Evolutionary conservation across 23 tunicate genomes (phyloP), one percentile per base, ranked within the genome.

Genomic region (Trididemnum clinides): DNA sequence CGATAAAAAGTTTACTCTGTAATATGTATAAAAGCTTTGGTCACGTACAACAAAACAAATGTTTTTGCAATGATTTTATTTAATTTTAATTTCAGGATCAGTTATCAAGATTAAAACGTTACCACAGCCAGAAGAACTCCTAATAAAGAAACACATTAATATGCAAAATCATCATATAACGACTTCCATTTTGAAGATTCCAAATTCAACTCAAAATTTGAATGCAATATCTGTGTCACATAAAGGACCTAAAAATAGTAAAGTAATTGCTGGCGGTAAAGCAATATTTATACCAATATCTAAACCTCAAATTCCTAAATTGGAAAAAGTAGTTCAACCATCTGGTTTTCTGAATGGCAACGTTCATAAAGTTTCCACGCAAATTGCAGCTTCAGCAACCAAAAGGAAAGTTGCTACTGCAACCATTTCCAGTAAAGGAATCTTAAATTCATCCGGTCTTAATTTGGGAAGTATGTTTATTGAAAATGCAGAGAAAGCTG

Each of bases 401-500:
- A 35, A 63, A 20, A 22, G 26, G 21, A 71, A 26, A 18, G 30
- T 26, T n/a, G 3, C 30, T 10, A 33, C 38, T 33, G 1, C n/a
- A 7, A 32, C 73, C 74, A 33, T 28, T 5, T 15, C 32, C 15
- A 35, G 26, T 75, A 33, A 31, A 21, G 2, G 6, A 4, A 10
- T 34, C 19, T 64, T 2, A 2, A 33, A 64, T 34, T 19, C 80
- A 38, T 39, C 57, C 7, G 28, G 77, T 2, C 50, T 82, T 1
- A 89, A 89, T 33, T 65, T 89, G 27, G 93, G 93, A 0, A 89
- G 93, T 77, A 73, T 83, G 51, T 89, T 89, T 83, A 70, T 89
- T 12, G 93, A 89, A 65, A 83, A 64, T 33, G 93, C 80, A n/a
- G 93, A 89, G 64, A 89, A 89, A 30, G 72, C 82, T 7, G 93